Percentiles rank a stretch among this genome's conserved stretches.
phyloP scores from a whole-genome alignment of 2,113 vertebrate species.

The Podarcis muralis region DNA sequence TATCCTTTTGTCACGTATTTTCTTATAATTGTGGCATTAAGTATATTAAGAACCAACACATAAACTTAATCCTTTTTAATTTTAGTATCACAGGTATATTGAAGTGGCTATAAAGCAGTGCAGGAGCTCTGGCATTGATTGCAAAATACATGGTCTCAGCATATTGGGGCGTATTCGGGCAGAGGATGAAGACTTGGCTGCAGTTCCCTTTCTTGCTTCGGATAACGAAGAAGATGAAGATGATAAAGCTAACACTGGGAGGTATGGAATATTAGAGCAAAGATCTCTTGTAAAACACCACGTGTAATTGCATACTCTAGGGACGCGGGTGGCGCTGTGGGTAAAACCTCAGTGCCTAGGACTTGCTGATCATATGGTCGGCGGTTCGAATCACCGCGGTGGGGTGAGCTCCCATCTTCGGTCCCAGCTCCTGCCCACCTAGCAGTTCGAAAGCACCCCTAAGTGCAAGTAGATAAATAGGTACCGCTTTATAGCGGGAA shows the following conservation, averaged over 20 bases:
- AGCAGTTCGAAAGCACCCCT: no score
- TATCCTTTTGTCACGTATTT: no score
- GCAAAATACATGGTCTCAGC: conserved; percentile 94
- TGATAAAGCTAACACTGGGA: conserved; percentile 91
- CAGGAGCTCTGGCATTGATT: conserved; percentile 97
- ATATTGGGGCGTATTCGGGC: conserved; percentile 91
- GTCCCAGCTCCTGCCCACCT: no score
- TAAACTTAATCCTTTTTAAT: neutral
- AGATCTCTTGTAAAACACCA: neutral
- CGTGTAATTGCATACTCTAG: neutral
- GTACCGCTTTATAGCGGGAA: no score
- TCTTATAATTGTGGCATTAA: neutral
- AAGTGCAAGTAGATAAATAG: no score
- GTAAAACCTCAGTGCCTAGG: no score
- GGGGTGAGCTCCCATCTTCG: no score
- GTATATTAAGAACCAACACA: neutral
- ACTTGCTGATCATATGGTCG: no score
- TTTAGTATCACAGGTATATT: conserved; percentile 93
- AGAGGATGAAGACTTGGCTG: conserved; percentile 94
- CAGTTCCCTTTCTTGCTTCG: conserved; percentile 94
- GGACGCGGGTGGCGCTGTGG: no score
- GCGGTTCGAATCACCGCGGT: no score
- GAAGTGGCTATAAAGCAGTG: conserved; percentile 98
- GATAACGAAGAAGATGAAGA: conserved; percentile 99
- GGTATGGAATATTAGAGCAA: conserved; percentile 72